These are phyloP conservation scores for Stegana nigrithorax DNA, from an alignment of 2,888 invertebrate species.

Conservation along the genomic window DNA sequence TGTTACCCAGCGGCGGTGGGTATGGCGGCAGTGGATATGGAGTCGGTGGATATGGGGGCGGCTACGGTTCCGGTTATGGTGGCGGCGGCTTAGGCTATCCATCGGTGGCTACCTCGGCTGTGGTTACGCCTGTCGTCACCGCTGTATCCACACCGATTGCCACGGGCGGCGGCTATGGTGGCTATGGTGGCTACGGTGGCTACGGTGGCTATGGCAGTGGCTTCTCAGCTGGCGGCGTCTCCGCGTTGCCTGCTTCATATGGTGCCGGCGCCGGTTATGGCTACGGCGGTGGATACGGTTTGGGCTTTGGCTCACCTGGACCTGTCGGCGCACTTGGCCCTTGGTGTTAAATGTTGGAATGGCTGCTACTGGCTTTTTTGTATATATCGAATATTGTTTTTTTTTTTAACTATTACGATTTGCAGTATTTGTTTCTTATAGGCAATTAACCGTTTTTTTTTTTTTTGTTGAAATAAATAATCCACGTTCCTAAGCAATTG, in stretches of 20 bases:
- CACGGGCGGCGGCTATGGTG: slow-evolving; percentile 30
- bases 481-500: too few species aligned
- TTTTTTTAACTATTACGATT: too few species aligned
- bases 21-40: slow-evolving; percentile 32
- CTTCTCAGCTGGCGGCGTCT: slow-evolving; percentile 20
- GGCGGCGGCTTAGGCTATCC: slow-evolving; percentile 40
- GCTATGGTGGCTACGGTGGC: slow-evolving; percentile 29
- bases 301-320: slow-evolving; percentile 35
- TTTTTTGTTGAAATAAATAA: too few species aligned
- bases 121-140: slow-evolving; percentile 52
- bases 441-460: too few species aligned
- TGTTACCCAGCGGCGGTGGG: slow-evolving; percentile 27
- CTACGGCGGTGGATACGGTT: slow-evolving; percentile 41
- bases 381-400: not conserved
- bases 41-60: slow-evolving; percentile 29
- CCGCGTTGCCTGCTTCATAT: slow-evolving; percentile 37
- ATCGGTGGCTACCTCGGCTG: slow-evolving; percentile 51
- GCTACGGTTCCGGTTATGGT: slow-evolving; percentile 37
- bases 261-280: slow-evolving; percentile 48
- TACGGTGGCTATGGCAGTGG: not conserved
- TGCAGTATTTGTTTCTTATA: too few species aligned
- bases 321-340: slow-evolving; percentile 31
- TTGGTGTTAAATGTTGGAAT: slow-evolving; percentile 37
- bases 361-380: not conserved
- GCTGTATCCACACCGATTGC: slow-evolving; percentile 50